These are phyloP conservation scores for Centropus bengalensis DNA, from an alignment of 2,113 vertebrate genomes.

Conservation along the genomic window DNA sequence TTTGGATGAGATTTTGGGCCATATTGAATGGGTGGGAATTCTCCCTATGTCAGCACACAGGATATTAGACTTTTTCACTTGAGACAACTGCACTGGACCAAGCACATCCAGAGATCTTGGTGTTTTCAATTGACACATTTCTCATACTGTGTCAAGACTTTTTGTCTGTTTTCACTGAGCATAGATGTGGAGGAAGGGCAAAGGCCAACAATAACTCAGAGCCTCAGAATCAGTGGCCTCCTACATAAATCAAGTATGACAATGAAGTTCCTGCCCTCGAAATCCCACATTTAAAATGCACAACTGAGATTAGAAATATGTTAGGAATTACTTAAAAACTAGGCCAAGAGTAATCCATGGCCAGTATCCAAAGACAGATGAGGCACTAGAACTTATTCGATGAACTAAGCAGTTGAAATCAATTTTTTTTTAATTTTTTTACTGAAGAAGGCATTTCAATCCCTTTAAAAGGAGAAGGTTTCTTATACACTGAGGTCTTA, in stretches of 20 bases:
- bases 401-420: background rate
- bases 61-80: background rate
- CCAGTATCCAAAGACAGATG: background rate
- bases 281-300: background rate
- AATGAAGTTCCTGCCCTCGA: background rate
- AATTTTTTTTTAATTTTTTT: background rate
- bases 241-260: background rate
- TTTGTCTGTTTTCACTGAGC: background rate
- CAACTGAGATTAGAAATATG: background rate
- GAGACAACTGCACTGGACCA: background rate
- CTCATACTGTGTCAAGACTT: background rate
- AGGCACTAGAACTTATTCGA: background rate
- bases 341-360: background rate
- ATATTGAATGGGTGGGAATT: background rate
- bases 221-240: background rate
- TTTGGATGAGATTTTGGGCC: background rate
- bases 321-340: background rate
- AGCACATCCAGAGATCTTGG: rapidly evolving
- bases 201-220: background rate
- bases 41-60: background rate
- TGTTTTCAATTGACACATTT: background rate
- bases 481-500: background rate
- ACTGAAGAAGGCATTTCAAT: background rate
- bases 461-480: background rate
- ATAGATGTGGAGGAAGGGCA: background rate